Conservation (phyloP, 2,888 invertebrate species). For the Epicampocera succincta region DNA sequence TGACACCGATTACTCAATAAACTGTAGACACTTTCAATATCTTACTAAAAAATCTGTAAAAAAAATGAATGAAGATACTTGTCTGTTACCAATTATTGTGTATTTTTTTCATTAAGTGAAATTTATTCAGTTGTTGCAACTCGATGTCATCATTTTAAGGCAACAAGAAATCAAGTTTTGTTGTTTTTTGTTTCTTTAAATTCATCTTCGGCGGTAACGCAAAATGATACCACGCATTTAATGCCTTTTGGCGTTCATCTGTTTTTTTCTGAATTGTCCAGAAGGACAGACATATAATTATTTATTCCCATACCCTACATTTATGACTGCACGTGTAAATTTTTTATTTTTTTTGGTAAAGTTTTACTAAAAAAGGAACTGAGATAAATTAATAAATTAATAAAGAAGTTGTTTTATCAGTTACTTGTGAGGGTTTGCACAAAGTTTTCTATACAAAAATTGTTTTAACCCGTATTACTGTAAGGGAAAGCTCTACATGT, state of each 20-base stretch:
- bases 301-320: conserved; percentile 56
- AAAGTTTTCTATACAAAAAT: not conserved
- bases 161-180: conserved; percentile 54
- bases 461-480: too few relatives aligned
- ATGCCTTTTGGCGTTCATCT: conserved; percentile 4
- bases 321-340: conserved; percentile 41
- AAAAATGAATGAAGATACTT: conserved; percentile 41
- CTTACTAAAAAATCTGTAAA: not conserved
- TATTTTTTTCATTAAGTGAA: conserved; percentile 53
- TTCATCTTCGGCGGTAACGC: not conserved
- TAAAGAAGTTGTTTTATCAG: conserved; percentile 3
- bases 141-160: conserved; percentile 35
- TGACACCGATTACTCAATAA: not conserved
- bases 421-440: not conserved
- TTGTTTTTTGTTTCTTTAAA: conserved; percentile 33
- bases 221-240: conserved; percentile 30
- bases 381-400: conserved; percentile 15
- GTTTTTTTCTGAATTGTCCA: conserved; percentile 1
- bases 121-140: conserved; percentile 45
- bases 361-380: conserved; percentile 33
- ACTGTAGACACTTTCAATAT: conserved; percentile 10
- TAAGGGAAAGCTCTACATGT: too few relatives aligned
- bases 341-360: conserved; percentile 6
- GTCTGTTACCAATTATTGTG: conserved; percentile 33
- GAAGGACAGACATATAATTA: conserved; percentile 34